Percentiles rank a stretch among this genome's conserved stretches.
phyloP scores from a whole-genome alignment of 2,797 vertebrate genomes.

The Eremophila alpestris region DNA sequence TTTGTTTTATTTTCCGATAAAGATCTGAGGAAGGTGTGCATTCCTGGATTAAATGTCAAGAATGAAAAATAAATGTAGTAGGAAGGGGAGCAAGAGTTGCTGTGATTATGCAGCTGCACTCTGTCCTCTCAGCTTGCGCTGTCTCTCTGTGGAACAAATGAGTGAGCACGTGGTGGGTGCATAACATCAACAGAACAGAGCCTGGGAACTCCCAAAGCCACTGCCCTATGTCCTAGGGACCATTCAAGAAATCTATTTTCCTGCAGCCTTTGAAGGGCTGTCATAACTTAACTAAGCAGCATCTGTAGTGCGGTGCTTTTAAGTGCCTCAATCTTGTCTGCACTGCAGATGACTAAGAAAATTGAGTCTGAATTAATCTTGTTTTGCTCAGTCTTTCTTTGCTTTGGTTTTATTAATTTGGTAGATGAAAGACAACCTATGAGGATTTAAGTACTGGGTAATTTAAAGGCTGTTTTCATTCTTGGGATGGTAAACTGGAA shows the following conservation, averaged over 20 bases:
- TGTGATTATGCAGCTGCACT: not conserved
- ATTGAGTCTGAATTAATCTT: not conserved
- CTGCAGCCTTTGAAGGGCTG: slow-evolving; percentile 9
- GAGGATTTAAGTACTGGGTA: not conserved
- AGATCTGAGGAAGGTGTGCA: not conserved
- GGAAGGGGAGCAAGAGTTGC: not conserved
- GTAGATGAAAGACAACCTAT: not conserved
- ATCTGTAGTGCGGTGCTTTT: not conserved
- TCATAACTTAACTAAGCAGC: not conserved
- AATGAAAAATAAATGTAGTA: slow-evolving; percentile 18
- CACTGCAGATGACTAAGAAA: not conserved
- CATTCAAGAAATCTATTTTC: not conserved
- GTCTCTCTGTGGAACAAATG: not conserved
- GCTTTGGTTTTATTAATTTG: not conserved
- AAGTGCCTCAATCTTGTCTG: not conserved
- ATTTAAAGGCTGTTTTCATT: slow-evolving; percentile 1
- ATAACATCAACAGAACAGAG: slow-evolving; percentile 2
- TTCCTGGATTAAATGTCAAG: not conserved
- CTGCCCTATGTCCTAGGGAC: not conserved
- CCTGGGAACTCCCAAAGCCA: not conserved
- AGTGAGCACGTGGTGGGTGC: accelerated
- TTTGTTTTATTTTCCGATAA: not conserved
- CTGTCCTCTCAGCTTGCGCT: not conserved
- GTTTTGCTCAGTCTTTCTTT: not conserved
- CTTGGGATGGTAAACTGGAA: not conserved